Percentiles rank a stretch among this genome's conserved stretches.
These are phyloP conservation scores for Halisarca cf. caerulea DNA, from an alignment of 37 sponge, comb jelly and placozoan genomes.

Conservation along the genomic window DNA sequence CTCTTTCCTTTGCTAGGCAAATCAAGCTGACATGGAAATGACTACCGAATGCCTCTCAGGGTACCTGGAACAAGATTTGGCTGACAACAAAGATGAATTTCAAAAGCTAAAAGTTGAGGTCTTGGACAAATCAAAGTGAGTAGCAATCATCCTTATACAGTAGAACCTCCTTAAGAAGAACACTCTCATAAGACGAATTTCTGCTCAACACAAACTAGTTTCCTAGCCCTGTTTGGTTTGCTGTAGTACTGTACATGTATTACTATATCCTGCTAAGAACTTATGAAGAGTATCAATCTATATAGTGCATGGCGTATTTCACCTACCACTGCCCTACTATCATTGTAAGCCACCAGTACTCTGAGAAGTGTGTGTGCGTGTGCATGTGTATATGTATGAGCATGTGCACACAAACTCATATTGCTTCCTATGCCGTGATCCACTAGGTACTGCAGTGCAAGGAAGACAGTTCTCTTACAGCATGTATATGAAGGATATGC, in stretches of 20 bases:
- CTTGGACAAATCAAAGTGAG: conserved; percentile 86
- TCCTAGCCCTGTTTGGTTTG: neutral
- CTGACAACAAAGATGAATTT: conserved; percentile 31
- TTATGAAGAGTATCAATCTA: too few species aligned
- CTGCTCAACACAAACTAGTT: too few species aligned
- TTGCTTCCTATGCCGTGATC: neutral
- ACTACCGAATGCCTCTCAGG: conserved; percentile 88
- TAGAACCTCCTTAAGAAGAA: too few species aligned
- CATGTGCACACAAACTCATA: too few species aligned
- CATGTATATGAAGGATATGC: conserved; percentile 94
- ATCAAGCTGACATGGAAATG: conserved; percentile 92
- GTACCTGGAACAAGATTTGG: conserved; percentile 86
- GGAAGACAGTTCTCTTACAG: conserved; percentile 71
- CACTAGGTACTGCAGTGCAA: conserved; percentile 80
- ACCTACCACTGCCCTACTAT: neutral
- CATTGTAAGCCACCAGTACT: neutral
- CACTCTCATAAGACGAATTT: too few species aligned
- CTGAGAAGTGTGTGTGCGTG: neutral
- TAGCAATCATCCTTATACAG: too few species aligned
- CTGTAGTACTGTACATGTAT: neutral
- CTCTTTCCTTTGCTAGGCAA: too few species aligned
- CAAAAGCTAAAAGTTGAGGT: conserved; percentile 66
- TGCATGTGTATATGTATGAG: neutral
- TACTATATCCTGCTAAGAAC: too few species aligned
- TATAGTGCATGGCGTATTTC: too few species aligned